A percentile compares a stretch with the other conserved stretches of the same genome.
Conservation (phyloP, 2,113 vertebrate species). For the Cyphomyrus plagiostoma region DNA sequence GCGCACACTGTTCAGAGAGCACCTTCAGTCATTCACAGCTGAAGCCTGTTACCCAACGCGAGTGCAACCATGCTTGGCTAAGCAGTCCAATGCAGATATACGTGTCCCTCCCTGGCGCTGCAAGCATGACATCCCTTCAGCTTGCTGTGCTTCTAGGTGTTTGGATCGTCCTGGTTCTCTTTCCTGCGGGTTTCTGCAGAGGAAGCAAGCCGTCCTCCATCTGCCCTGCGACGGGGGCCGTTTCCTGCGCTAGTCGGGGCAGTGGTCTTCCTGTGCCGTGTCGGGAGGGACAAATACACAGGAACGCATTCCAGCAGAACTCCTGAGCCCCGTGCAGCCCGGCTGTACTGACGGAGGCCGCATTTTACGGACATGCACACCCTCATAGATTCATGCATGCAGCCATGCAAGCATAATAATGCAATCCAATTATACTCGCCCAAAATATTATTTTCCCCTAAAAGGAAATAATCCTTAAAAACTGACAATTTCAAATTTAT, state of each 20-base stretch:
- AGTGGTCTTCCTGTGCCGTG: slow-evolving; percentile 51
- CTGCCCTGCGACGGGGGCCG: slow-evolving; percentile 54
- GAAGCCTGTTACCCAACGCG: not conserved
- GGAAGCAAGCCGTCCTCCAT: slow-evolving; percentile 61
- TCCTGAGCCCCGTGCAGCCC: not conserved
- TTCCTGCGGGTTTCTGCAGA: slow-evolving; percentile 47
- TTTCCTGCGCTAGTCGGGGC: slow-evolving; percentile 54
- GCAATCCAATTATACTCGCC: not conserved
- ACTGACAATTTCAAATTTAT: not conserved
- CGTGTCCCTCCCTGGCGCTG: not conserved
- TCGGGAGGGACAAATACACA: slow-evolving; percentile 15
- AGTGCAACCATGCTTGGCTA: not conserved
- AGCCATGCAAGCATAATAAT: not conserved
- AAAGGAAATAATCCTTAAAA: not conserved
- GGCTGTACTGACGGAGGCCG: not conserved
- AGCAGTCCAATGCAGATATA: not conserved
- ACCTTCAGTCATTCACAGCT: not conserved
- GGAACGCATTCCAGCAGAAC: not conserved
- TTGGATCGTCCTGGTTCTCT: slow-evolving; percentile 22
- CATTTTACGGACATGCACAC: not conserved
- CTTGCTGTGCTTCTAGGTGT: slow-evolving; percentile 19
- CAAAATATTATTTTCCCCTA: not conserved
- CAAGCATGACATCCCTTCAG: not conserved
- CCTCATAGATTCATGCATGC: not conserved
- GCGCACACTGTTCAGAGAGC: not conserved